phyloP scores from a whole-genome alignment of 2,888 invertebrate species.

The Orthosia cruda region DNA sequence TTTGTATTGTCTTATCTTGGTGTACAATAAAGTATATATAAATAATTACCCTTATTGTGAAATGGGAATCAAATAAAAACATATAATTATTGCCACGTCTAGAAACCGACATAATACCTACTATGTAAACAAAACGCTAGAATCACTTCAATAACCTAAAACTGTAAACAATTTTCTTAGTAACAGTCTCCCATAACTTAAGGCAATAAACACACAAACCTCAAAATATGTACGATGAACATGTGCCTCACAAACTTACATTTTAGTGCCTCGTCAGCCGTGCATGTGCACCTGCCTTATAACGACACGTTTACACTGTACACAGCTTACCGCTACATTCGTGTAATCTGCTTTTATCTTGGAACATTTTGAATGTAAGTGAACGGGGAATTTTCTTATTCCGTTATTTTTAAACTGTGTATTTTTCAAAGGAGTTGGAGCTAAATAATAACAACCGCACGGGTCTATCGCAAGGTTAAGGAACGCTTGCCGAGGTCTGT shows the following conservation, averaged over 20 bases:
- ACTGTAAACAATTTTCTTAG: conserved; percentile 31
- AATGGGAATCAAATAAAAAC: not conserved
- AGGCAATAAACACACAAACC: conserved; percentile 35
- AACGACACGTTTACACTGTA: conserved; percentile 29
- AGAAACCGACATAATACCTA: not conserved
- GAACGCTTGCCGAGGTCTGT: too few relatives aligned
- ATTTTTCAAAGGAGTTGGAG: not conserved
- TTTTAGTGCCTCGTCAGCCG: conserved; percentile 22
- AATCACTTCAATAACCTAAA: conserved; percentile 5
- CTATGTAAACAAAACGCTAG: conserved; percentile 7
- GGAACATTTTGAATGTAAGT: conserved; percentile 52
- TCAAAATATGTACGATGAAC: conserved; percentile 24
- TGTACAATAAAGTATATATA: too few relatives aligned
- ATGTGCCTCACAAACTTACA: conserved; percentile 18
- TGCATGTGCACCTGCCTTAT: conserved; percentile 30
- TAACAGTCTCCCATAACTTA: conserved; percentile 12
- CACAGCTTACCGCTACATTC: conserved; percentile 21
- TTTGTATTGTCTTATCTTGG: too few relatives aligned
- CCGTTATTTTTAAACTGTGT: conserved; percentile 46
- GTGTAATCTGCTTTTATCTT: conserved; percentile 40
- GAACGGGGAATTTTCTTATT: conserved; percentile 26
- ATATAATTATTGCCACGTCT: too few relatives aligned
- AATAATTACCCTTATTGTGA: not conserved
- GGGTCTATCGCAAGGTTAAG: too few relatives aligned
- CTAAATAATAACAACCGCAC: too few relatives aligned